Conservation (phyloP, 2,113 vertebrate species). For the Cynocephalus volans region DNA sequence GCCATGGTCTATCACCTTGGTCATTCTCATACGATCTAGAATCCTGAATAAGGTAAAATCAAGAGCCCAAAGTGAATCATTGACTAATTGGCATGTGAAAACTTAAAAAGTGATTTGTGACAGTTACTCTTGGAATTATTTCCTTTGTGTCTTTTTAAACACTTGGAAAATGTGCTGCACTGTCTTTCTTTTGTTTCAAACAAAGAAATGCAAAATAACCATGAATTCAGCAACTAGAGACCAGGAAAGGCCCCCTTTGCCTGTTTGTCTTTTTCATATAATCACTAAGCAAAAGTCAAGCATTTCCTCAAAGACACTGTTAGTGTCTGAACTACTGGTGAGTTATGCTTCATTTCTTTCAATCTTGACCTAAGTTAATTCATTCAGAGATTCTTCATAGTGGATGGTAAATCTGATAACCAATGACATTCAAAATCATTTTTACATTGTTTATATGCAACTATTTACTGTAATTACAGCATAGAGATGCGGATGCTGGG, state of each 20-base stretch:
- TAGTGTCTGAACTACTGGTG: not conserved
- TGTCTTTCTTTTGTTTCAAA: not conserved
- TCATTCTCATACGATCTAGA: not conserved
- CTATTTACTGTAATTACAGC: not conserved
- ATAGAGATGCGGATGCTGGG: not conserved
- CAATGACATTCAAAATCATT: not conserved
- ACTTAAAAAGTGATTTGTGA: conserved; percentile 6
- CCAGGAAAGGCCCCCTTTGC: not conserved
- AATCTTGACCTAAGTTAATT: not conserved
- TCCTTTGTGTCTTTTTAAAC: conserved; percentile 6
- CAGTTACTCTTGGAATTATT: conserved; percentile 41
- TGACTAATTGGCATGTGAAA: not conserved
- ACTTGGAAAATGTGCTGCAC: not conserved
- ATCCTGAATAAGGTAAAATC: not conserved
- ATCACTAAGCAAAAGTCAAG: not conserved
- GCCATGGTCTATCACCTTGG: not conserved
- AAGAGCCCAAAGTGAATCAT: not conserved
- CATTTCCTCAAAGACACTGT: not conserved
- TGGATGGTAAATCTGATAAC: not conserved
- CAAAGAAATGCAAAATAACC: conserved; percentile 13
- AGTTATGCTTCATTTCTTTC: not conserved
- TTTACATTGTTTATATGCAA: not conserved
- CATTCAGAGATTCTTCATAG: not conserved
- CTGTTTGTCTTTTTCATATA: not conserved
- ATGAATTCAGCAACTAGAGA: not conserved